Base-by-base conservation (phyloP, 2,113 vertebrate genomes). In the Alectura lathami region DNA sequence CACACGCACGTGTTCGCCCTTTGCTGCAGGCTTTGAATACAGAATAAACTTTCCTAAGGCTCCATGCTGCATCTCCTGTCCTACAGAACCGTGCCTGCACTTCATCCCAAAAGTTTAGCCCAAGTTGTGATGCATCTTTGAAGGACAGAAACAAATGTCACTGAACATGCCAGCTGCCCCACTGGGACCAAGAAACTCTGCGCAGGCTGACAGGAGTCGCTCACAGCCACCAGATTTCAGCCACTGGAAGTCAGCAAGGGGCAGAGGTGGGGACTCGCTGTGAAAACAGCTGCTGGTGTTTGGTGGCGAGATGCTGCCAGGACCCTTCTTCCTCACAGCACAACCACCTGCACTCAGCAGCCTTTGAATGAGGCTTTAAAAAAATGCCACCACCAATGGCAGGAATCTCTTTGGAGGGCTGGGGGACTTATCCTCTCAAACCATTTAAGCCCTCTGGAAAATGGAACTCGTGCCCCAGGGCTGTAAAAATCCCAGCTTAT, bases 301-400 rank as follows among this genome's bases (percentile, higher is more conserved):
- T 50, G 68, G 36, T 36, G 72, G 48, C 43, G 69, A 60, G 57
- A 72, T 62, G 27, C 11, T 36, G 63, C 32, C 36, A 57, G 18
- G 27, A 36, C 56, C 34, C 72, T 86, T 88, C 34, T 45, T 60
- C 17, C 47, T 89, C 48, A 48, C 2, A 59, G 56, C 43, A 89
- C 29, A 77, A 53, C 1, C 47, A 20, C 43, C 56, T 62, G 54
- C 15, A 75, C 60, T 59, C 22, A 59, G 73, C 30, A 80, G 16
- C 38, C 72, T 77, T 45, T 76, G 48, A 72, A 64, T 15, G 21
- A 17, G 30, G 22, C 40, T 89, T 91, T 72, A 26, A 77, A 68
- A 69, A 82, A 45, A 80, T 3, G 59, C 32, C 29, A 29, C 0
- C 0, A 50, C 8, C 36, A 50, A 14, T 18, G 42, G 91, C 8